A percentile compares a stretch with the other conserved stretches of the same genome.
Evolutionary conservation across 2,113 vertebrate genomes (phyloP).

Genomic region (Rhynchomys soricoides): DNA sequence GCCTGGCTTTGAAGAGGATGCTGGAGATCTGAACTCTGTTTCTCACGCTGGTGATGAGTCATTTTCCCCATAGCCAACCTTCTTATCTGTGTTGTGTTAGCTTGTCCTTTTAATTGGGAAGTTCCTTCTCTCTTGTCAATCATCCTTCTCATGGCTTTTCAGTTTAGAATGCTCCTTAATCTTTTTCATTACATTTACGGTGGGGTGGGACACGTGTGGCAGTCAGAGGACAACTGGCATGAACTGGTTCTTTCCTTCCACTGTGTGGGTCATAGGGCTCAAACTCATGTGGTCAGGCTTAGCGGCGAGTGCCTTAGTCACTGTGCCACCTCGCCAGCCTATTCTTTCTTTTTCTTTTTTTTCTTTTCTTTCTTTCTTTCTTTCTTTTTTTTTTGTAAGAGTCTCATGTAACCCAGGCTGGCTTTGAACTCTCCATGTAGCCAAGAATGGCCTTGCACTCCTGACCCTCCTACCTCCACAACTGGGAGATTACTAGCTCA

Average conservation of each 20-base stretch:
- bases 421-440: neutral
- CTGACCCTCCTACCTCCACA: neutral
- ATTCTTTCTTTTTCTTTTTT: neutral
- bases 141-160: slow-evolving; percentile 26
- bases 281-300: neutral
- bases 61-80: neutral
- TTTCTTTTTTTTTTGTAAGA: neutral
- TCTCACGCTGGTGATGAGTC: neutral
- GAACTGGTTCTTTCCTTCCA: neutral
- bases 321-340: too few species aligned
- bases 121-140: neutral
- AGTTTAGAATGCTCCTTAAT: neutral
- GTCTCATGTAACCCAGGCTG: neutral
- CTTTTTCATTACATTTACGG: neutral
- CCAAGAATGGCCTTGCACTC: neutral
- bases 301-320: neutral
- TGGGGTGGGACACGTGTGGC: neutral
- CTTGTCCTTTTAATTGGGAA: neutral
- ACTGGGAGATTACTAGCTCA: too few species aligned
- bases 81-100: neutral
- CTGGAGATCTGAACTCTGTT: neutral
- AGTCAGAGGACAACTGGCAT: neutral
- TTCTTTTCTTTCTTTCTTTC: too few species aligned
- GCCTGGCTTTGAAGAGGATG: neutral
- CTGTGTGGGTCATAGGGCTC: neutral